Conservation (phyloP, 1,140 invertebrate genomes). For the Neuroterus valhalla region DNA sequence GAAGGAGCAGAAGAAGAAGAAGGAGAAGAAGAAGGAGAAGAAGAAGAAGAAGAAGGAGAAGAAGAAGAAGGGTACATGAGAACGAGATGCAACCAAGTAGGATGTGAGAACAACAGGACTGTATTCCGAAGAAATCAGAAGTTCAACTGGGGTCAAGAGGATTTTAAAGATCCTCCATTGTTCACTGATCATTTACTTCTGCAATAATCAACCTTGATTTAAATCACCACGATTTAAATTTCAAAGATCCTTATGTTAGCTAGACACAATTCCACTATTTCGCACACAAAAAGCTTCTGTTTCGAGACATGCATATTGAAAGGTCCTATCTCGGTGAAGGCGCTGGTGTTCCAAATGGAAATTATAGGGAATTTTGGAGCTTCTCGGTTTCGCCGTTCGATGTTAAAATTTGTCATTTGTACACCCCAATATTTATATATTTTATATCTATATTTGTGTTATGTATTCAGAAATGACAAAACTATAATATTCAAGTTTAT, state of each 20-base stretch:
- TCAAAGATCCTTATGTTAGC: not conserved
- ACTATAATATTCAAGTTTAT: no score
- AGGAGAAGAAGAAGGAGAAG: conserved; percentile 30
- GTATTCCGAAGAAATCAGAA: conserved; percentile 25
- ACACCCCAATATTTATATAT: no score
- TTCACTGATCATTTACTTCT: conserved; percentile 29
- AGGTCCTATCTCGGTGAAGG: no score
- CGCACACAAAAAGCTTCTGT: not conserved
- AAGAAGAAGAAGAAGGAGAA: conserved; percentile 24
- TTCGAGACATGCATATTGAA: no score
- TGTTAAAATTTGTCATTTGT: no score
- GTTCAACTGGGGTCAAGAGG: conserved; percentile 29
- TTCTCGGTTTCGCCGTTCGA: no score
- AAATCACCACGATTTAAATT: conserved; percentile 25
- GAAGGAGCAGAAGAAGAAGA: conserved; percentile 28
- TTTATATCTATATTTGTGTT: no score
- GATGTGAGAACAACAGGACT: conserved; percentile 44
- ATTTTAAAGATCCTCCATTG: conserved; percentile 28
- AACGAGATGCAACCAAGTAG: conserved; percentile 30
- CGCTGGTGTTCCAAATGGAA: no score
- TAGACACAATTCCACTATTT: not conserved
- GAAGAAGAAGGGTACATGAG: conserved; percentile 35
- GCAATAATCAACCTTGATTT: conserved; percentile 30
- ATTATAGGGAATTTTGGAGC: no score
- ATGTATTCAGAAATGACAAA: no score